Percentiles rank a stretch among this genome's conserved stretches.
Evolutionary conservation across 1,140 invertebrate genomes (phyloP).

Genomic region (Euglossa dilemma): DNA sequence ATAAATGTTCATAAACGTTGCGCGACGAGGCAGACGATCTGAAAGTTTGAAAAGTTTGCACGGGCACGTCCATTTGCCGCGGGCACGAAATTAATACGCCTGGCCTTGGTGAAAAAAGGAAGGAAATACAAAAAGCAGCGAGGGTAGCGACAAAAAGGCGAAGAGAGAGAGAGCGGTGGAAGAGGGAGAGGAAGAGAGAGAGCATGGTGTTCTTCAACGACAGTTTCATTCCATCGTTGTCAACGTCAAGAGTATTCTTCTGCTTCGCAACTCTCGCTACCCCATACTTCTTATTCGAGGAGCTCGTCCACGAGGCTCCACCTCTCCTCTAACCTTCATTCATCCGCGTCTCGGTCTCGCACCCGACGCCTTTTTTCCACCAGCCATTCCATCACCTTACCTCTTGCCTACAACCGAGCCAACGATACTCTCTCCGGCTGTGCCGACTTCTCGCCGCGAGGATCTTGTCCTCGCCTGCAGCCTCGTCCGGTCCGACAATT

Average conservation of each 20-base stretch:
- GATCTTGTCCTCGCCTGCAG: constrained; percentile 17
- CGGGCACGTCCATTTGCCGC: constrained; percentile 39
- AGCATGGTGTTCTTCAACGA: constrained; percentile 39
- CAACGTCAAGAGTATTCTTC: constrained; percentile 64
- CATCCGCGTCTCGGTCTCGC: constrained; percentile 56
- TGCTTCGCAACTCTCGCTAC: constrained; percentile 51
- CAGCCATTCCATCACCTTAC: constrained; percentile 25
- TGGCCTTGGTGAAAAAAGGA: constrained; percentile 34
- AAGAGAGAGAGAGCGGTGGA: not conserved
- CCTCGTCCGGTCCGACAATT: constrained; percentile 1
- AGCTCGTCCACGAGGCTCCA: constrained; percentile 11
- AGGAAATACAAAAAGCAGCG: constrained; percentile 16
- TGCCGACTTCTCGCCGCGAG: constrained; percentile 19
- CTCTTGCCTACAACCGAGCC: constrained; percentile 13
- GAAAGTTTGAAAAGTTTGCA: constrained; percentile 26
- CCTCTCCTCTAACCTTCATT: constrained; percentile 46
- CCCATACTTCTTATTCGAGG: constrained; percentile 53
- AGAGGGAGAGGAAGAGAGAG: not conserved
- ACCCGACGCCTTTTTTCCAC: constrained; percentile 39
- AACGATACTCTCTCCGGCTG: constrained; percentile 7
- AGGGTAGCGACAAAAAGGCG: constrained; percentile 46
- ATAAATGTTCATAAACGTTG: constrained; percentile 12
- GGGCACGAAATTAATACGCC: constrained; percentile 57
- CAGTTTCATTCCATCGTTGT: constrained; percentile 59
- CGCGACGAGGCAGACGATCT: not conserved